Conservation (phyloP, 2,888 invertebrate species). For the Caenorhabditis angaria region DNA sequence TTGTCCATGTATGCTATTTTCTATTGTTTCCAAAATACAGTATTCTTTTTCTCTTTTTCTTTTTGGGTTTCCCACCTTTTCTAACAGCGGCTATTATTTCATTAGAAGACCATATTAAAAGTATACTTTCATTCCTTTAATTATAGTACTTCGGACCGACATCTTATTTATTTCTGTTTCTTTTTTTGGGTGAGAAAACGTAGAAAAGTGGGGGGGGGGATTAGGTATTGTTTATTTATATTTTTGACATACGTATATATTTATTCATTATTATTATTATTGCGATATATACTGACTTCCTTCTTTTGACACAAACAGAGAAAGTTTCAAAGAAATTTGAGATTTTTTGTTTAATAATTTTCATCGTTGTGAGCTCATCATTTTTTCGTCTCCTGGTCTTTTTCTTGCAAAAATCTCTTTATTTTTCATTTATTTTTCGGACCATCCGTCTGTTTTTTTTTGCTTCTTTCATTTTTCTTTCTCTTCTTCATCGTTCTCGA, state of each 20-base stretch:
- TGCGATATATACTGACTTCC: neutral
- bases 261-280: neutral
- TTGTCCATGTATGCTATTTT: too few relatives aligned
- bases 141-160: neutral
- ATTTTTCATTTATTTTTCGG: neutral
- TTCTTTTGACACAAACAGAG: neutral
- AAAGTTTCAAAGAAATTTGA: too few relatives aligned
- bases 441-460: constrained; percentile 1
- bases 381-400: neutral
- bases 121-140: neutral
- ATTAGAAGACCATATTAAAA: neutral
- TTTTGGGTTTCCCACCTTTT: neutral
- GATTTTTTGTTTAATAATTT: constrained; percentile 1
- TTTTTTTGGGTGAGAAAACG: too few relatives aligned
- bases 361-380: neutral
- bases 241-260: neutral
- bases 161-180: neutral
- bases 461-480: too few relatives aligned
- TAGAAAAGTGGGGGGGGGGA: neutral
- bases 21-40: too few relatives aligned
- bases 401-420: neutral
- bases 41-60: neutral
- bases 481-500: too few relatives aligned
- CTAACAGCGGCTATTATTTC: neutral
- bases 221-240: neutral